These are phyloP conservation scores for Dione juno DNA, from an alignment of 2,888 invertebrate genomes.

Conservation along the genomic window DNA sequence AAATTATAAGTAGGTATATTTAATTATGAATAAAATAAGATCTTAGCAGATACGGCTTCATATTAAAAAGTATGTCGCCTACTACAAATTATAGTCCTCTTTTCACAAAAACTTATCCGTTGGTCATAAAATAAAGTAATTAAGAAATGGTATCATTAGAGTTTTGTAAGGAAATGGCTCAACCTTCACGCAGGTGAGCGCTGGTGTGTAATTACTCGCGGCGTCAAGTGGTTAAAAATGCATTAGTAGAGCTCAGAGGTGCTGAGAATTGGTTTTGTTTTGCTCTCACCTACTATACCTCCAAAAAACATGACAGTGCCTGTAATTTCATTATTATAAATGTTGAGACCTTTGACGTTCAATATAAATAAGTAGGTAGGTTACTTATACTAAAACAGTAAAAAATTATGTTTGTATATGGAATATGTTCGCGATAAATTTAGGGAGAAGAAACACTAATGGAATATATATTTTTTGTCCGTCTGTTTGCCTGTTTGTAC, in stretches of 20 bases:
- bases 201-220: constrained; percentile 46
- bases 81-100: neutral
- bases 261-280: constrained; percentile 23
- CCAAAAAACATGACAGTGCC: neutral
- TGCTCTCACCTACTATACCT: constrained; percentile 20
- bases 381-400: too few relatives aligned
- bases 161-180: constrained; percentile 34
- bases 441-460: too few relatives aligned
- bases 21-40: neutral
- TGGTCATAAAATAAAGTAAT: constrained; percentile 22
- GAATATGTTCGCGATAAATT: too few relatives aligned
- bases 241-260: constrained; percentile 50
- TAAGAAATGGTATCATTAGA: constrained; percentile 29
- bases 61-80: neutral
- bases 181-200: constrained; percentile 37
- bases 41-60: neutral
- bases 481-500: too few relatives aligned
- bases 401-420: too few relatives aligned
- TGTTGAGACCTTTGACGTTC: too few relatives aligned
- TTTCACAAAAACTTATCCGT: constrained; percentile 15
- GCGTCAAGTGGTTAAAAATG: constrained; percentile 65
- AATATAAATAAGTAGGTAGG: too few relatives aligned
- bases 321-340: neutral
- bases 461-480: too few relatives aligned
- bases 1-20: too few relatives aligned